Base-by-base conservation (phyloP, 1,140 invertebrate genomes). In the Drosophila subpulchrella region DNA sequence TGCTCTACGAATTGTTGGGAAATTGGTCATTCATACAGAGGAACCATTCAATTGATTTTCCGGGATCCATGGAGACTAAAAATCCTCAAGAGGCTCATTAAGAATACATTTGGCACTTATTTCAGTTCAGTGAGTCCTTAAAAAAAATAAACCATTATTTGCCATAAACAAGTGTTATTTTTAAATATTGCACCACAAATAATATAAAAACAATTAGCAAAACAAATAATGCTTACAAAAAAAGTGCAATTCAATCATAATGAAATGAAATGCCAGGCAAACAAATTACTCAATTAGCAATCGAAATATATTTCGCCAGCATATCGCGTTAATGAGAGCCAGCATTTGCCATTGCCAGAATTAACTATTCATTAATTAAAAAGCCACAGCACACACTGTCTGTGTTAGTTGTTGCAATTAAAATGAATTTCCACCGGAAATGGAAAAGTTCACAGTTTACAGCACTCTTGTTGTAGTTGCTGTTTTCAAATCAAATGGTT, bases 351-450 rank as follows among this genome's bases (percentile, higher is more conserved):
- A 47, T 48, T 57, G n/a, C 41, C 36, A 27, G 53, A 36, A 58
- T 75, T 67, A 75, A 75, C 54, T 58, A 75, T 67, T 75, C 54
- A 75, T 76, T 76, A 86, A 88, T 88, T 82, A 82, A 82, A 82
- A 79, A 75, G 73, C 73, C 73, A 47, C 73, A 76, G 59, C 41
- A 27, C 41, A 41, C 38, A n/a, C 7, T 68, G 56, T 51, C 53
- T 41, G 38, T 41, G 34, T 61, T 63, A 65, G 68, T 65, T 67
- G 61, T 41, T 39, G 82, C 67, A 83, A 83, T 77, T 80, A 83
- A 79, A 88, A 83, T 63, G 76, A 88, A 83, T 83, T 84, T 84
- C 46, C 51, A 60, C 72, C 78, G 76, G 76, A 80, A 72, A 88
- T 77, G 46, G 78, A 74, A 88, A 88, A 77, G 46, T 83, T 68